phyloP scores from a whole-genome alignment of 1,140 invertebrate species.

The Scaptomyza graminum region DNA sequence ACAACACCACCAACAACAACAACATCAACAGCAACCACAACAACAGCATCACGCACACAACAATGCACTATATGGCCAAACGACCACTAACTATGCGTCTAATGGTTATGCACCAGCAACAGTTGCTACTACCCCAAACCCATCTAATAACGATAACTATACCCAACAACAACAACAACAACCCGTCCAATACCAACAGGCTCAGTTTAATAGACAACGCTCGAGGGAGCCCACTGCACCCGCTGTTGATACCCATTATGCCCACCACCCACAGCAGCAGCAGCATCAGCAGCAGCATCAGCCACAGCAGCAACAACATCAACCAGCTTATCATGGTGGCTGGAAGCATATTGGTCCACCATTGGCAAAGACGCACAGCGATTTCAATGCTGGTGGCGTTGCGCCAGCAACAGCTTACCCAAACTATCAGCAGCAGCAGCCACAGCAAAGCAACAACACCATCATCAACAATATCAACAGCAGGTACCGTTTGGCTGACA shows the following conservation, averaged over 20 bases:
- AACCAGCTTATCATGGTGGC: constrained; percentile 39
- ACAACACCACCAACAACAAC: constrained; percentile 31
- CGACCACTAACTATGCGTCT: constrained; percentile 40
- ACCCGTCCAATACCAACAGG: constrained; percentile 76
- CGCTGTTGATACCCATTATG: constrained; percentile 1
- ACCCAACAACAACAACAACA: constrained; percentile 30
- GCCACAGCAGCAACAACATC: constrained; percentile 36
- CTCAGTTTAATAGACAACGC: constrained; percentile 72
- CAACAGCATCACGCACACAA: constrained; percentile 37
- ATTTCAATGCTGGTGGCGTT: constrained; percentile 42
- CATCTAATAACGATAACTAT: constrained; percentile 53
- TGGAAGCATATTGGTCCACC: constrained; percentile 78
- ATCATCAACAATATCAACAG: constrained; percentile 75
- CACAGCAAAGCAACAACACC: constrained; percentile 42
- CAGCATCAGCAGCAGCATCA: constrained; percentile 35
- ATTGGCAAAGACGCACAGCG: constrained; percentile 51
- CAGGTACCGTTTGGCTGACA: constrained; percentile 65
- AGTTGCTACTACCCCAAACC: constrained; percentile 37
- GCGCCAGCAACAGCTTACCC: constrained; percentile 31
- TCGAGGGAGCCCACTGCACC: constrained; percentile 58
- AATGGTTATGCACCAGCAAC: constrained; percentile 45
- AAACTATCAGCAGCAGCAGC: constrained; percentile 30
- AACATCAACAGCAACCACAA: constrained; percentile 33
- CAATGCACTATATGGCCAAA: constrained; percentile 27
- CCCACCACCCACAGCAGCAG: constrained; percentile 27